Base-by-base conservation (phyloP, 92 coral and sea anemone genomes). In the Epizoanthus ramosus region DNA sequence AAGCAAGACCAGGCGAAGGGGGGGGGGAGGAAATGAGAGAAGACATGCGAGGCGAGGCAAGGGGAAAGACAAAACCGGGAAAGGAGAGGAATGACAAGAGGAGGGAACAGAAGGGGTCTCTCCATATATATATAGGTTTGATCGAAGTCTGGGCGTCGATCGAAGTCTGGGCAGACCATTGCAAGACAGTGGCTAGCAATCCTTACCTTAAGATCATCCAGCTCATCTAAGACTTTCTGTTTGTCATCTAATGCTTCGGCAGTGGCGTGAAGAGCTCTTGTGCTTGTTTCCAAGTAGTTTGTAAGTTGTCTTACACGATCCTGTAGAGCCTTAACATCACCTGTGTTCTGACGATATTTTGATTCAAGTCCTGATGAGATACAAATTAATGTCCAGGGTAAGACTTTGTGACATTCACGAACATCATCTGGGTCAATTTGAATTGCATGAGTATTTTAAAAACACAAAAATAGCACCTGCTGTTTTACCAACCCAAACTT, bases 241-340 rank as follows among this genome's bases (percentile, higher is more conserved):
- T 93, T 92, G 72, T 97, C 99, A 63, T 92, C 97, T 58, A 97
- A 69, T 22, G 99, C 99, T 80, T 89, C 97, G 1, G 98, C 92
- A 1, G 95, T 94, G 25, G 92, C 94, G 81, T 97, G 98, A 21
- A 97, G 79, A 19, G 98, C 99, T 65, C 90, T 80, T 16, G 95
- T 87, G 63, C 98, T 94, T 60, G 94, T 89, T 59, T 97, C 97
- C 8, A 97, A 86, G 74, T 94, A 92, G 56, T 95, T 80, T 5
- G 97, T 92, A 24, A 97, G 86, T 45, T 97, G 95, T 31, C 90
- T 81, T 25, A 97, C 88, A 83, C 95, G 85, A 61, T 89, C 98
- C 93, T 97, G 86, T 10, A 80, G 61, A 28, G 53, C 22, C 25
- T 71, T 56, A 19, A 52, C 57, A 14, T 80, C 69, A 3, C 89